phyloP scores from a whole-genome alignment of 2,888 invertebrate species.

The Lasius fuliginosus region DNA sequence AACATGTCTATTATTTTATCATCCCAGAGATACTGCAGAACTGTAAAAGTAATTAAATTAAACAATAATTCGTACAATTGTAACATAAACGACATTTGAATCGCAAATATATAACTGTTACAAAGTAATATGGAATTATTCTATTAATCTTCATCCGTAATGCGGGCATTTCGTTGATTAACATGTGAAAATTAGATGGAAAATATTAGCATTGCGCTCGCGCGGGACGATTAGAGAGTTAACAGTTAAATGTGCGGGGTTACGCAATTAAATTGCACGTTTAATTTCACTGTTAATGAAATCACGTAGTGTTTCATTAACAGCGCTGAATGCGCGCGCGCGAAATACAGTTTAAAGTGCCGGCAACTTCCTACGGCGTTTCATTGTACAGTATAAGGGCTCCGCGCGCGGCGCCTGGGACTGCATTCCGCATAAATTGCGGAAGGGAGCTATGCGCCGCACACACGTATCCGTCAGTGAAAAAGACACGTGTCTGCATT shows the following conservation, averaged over 20 bases:
- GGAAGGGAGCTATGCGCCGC: constrained; percentile 55
- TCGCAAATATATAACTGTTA: not conserved
- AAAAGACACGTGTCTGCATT: constrained; percentile 63
- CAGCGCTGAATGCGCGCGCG: constrained; percentile 11
- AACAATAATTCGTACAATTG: not conserved
- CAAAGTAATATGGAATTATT: not conserved
- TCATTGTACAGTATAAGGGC: constrained; percentile 30
- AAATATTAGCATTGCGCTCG: not conserved
- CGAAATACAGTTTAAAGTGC: not conserved
- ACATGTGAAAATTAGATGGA: not conserved
- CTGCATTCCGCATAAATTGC: constrained; percentile 74
- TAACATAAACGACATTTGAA: not conserved
- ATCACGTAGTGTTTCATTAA: constrained; percentile 12
- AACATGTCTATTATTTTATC: not conserved
- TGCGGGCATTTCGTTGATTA: not conserved
- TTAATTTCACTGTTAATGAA: constrained; percentile 32
- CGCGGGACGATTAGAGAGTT: not conserved
- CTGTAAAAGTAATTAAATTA: not conserved
- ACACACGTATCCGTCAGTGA: constrained; percentile 40
- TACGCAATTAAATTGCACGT: constrained; percentile 30
- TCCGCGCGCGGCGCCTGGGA: constrained; percentile 59
- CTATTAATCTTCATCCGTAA: not conserved
- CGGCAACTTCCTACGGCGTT: constrained; percentile 18
- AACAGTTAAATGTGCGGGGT: not conserved
- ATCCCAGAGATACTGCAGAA: not conserved